A percentile compares a stretch with the other conserved stretches of the same genome.
phyloP scores from a whole-genome alignment of 2,797 vertebrate genomes.

The Paedocypris micromegethes region DNA sequence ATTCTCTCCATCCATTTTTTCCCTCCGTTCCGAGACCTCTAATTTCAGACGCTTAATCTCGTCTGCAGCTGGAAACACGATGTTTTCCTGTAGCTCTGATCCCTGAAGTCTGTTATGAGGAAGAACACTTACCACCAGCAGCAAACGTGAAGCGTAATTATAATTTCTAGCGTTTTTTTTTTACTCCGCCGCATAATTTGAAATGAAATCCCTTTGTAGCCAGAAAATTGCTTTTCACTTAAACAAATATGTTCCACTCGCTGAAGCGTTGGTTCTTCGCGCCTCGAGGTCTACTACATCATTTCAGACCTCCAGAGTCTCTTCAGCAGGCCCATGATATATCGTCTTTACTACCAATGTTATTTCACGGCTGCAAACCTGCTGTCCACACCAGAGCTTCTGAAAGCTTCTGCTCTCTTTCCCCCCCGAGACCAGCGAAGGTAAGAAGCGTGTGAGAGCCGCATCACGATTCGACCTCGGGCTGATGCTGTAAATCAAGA shows the following conservation, averaged over 20 bases:
- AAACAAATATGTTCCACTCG: neutral
- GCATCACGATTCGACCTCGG: too few relatives aligned
- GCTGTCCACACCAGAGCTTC: too few relatives aligned
- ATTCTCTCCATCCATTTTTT: slow-evolving; percentile 14
- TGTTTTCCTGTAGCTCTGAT: neutral
- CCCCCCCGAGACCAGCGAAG: too few relatives aligned
- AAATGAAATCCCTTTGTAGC: neutral
- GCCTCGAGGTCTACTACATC: slow-evolving; percentile 15
- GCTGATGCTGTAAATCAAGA: too few relatives aligned
- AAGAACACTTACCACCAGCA: slow-evolving; percentile 14
- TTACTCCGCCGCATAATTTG: slow-evolving; percentile 26
- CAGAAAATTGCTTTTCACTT: neutral
- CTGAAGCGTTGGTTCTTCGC: slow-evolving; percentile 7
- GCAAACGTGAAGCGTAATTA: slow-evolving; percentile 26
- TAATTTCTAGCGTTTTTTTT: slow-evolving; percentile 33
- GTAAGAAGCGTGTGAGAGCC: too few relatives aligned
- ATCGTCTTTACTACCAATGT: too few relatives aligned
- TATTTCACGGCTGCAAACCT: too few relatives aligned
- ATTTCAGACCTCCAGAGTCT: slow-evolving; percentile 8
- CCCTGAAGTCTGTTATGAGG: slow-evolving; percentile 10
- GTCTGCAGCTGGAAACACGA: neutral
- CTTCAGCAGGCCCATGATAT: neutral
- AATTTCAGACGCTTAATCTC: slow-evolving; percentile 17
- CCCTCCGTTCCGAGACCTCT: slow-evolving; percentile 9
- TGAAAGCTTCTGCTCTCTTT: too few relatives aligned